Conservation (phyloP, 2,888 invertebrate species). For the Morpho deidamia region DNA sequence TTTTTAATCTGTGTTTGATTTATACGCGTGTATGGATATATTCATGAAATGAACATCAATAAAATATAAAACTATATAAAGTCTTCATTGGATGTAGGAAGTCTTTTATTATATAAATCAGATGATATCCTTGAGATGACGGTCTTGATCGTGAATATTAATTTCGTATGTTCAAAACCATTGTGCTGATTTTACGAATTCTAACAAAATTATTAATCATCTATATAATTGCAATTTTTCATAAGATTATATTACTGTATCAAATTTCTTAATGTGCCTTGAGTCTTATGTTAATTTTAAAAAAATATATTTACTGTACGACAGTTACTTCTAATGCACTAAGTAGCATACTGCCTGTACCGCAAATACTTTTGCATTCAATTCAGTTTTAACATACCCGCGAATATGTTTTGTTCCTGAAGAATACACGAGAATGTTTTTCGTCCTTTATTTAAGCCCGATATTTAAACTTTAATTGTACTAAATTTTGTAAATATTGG, state of each 20-base stretch:
- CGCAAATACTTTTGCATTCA: too few relatives aligned
- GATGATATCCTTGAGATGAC: conserved; percentile 4
- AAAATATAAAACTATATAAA: not conserved
- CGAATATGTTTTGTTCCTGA: too few relatives aligned
- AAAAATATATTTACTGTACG: not conserved
- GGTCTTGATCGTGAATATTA: not conserved
- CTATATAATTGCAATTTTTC: conserved; percentile 5
- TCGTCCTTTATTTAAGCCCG: too few relatives aligned
- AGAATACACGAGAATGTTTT: too few relatives aligned
- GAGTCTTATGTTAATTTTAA: not conserved
- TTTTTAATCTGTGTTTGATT: too few relatives aligned
- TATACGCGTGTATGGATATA: too few relatives aligned
- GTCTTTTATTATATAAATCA: not conserved
- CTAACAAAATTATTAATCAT: conserved; percentile 5
- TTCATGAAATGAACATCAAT: not conserved
- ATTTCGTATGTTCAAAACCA: not conserved
- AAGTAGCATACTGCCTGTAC: too few relatives aligned
- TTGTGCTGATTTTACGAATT: not conserved
- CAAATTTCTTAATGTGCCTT: not conserved
- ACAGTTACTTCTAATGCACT: too few relatives aligned
- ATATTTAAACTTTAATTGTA: too few relatives aligned
- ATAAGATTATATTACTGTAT: conserved; percentile 8
- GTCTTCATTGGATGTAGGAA: not conserved
- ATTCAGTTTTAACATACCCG: too few relatives aligned
- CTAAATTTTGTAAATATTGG: too few relatives aligned